Conservation (phyloP, 2,888 invertebrate species). For the Andrena haemorrhoa region DNA sequence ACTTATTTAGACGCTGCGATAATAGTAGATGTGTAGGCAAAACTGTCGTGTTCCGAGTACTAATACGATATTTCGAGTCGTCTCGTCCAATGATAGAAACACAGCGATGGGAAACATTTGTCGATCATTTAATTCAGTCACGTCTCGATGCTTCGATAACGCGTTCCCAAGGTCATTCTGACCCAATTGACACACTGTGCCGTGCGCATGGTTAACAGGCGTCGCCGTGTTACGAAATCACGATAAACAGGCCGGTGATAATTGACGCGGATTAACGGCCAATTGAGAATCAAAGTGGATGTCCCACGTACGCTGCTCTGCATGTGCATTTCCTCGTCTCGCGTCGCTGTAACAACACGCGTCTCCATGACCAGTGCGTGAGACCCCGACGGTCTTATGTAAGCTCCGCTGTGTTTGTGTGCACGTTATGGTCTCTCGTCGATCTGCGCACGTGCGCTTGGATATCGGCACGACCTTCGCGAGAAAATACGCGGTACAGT, state of each 20-base stretch:
- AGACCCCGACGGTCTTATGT: slow-evolving; percentile 37
- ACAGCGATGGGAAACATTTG: neutral
- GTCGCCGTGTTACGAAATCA: slow-evolving; percentile 63
- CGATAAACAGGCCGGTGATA: slow-evolving; percentile 63
- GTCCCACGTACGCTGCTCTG: slow-evolving; percentile 4
- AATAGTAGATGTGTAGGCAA: neutral
- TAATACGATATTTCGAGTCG: neutral
- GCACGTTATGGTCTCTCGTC: neutral
- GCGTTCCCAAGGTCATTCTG: slow-evolving; percentile 57
- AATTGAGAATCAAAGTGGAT: slow-evolving; percentile 59
- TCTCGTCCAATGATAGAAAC: neutral
- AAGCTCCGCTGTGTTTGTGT: slow-evolving; percentile 7
- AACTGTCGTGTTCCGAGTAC: neutral
- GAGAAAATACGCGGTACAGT: slow-evolving; percentile 18
- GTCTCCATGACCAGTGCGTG: slow-evolving; percentile 17
- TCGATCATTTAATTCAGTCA: slow-evolving; percentile 29
- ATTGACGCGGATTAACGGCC: slow-evolving; percentile 69
- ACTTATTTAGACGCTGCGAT: no score
- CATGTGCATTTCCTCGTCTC: slow-evolving; percentile 50
- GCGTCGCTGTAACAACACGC: slow-evolving; percentile 9
- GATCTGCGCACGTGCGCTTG: slow-evolving; percentile 26
- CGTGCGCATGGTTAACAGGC: slow-evolving; percentile 24
- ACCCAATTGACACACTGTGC: slow-evolving; percentile 60
- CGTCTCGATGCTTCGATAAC: slow-evolving; percentile 45
- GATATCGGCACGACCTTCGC: slow-evolving; percentile 57